Evolutionary conservation across 1,140 invertebrate genomes (phyloP), one percentile per base, ranked within the genome.

Genomic region (Drosophila sp.): DNA sequence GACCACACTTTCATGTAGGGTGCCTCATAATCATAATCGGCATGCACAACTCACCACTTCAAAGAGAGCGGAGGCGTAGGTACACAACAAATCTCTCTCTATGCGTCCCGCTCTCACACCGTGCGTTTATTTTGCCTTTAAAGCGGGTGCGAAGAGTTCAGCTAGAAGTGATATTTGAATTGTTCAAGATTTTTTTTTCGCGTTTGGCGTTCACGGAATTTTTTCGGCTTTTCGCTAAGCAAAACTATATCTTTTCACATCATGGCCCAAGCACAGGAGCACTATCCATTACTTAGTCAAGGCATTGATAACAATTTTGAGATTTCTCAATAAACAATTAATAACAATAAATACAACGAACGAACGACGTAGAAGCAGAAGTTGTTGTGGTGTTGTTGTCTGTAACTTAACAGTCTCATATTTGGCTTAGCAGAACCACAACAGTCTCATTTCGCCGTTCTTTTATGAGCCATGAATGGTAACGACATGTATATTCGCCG

Each of bases 71-170:
- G 81, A 85, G 73, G 83, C 33, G 55, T 86, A 86, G 82, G 82
- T 86, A 86, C 83, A 86, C 83, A 85, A 86, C 83, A 85, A 85
- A 85, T 85, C 74, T 85, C 81, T 85, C 81, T 85, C 82, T 85
- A 41, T 55, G 70, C 60, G 44, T 30, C 70, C 79, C 79, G 54
- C 79, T 85, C 69, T 60, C 75, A 68, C 82, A 41, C 71, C 72
- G 78, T 86, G 70, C 78, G 82, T 50, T 83, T 82, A 68, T 75
- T 76, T 72, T 85, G 67, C 69, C 41, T 67, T 61, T 17, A 32
- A 62, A 67, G 69, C 70, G 67, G 58, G 82, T 72, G 62, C 57
- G 79, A 81, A 72, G 79, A 71, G 82, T 75, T 44, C 79, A 66
- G 82, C 82, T 86, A 70, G 72, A 86, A 61, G 56, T 81, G 73